Percentiles rank a stretch among this genome's conserved stretches.
These are phyloP conservation scores for Ecdyonurus torrentis DNA, from an alignment of 2,888 invertebrate genomes.

Conservation along the genomic window DNA sequence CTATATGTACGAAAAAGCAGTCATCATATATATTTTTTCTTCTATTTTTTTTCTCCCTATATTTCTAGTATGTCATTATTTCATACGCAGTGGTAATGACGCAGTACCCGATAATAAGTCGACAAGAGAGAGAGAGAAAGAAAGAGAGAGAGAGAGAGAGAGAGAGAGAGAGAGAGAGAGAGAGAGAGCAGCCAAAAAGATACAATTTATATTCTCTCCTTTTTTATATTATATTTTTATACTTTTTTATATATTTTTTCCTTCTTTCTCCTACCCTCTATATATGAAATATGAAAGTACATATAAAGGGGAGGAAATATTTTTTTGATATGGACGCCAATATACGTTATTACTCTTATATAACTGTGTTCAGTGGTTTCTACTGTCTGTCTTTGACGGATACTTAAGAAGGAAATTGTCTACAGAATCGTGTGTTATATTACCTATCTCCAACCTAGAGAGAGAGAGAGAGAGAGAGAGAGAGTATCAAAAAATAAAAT, in stretches of 20 bases:
- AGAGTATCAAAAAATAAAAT: background rate
- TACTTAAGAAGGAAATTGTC: background rate
- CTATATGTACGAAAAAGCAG: background rate
- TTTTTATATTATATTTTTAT: too few relatives aligned
- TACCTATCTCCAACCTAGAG: background rate
- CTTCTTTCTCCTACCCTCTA: slow-evolving; percentile 3
- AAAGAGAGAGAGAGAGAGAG: too few relatives aligned
- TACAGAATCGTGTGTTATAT: background rate
- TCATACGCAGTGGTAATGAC: background rate
- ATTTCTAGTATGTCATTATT: background rate
- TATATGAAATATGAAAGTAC: background rate
- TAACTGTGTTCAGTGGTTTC: background rate
- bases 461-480: background rate
- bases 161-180: too few relatives aligned
- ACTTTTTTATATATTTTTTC: background rate
- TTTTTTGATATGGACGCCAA: background rate
- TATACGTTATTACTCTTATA: background rate
- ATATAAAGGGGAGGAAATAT: background rate
- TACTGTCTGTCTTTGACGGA: background rate
- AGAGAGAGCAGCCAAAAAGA: slow-evolving; percentile 6
- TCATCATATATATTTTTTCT: background rate
- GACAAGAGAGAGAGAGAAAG: too few relatives aligned
- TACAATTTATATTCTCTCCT: slow-evolving; percentile 9
- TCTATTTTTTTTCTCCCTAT: background rate
- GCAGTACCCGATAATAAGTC: background rate